Evolutionary conservation across 2,888 invertebrate genomes (phyloP).

Genomic region (Pollenia griseotomentosa): DNA sequence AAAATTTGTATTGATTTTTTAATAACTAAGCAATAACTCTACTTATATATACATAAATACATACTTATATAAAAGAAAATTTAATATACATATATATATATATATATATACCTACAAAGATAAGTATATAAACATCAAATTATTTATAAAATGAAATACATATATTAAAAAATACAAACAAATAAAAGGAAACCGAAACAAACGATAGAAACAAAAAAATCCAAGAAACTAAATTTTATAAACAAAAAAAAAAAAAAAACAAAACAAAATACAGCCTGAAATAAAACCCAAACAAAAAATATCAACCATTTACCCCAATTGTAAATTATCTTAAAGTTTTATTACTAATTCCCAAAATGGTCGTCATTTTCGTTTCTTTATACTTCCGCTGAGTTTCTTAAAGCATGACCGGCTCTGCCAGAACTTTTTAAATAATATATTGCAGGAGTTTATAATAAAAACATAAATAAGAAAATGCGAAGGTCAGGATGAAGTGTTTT

Average conservation of each 20-base stretch:
- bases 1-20: constrained; percentile 81
- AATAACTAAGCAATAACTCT: constrained; percentile 81
- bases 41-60: constrained; percentile 72
- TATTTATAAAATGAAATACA: constrained; percentile 45
- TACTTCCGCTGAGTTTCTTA: constrained; percentile 37
- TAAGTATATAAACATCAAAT: constrained; percentile 27
- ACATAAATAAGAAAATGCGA: background rate
- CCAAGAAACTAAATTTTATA: constrained; percentile 44
- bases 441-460: background rate
- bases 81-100: constrained; percentile 18
- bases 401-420: constrained; percentile 40
- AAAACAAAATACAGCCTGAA: constrained; percentile 36
- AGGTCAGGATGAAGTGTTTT: background rate
- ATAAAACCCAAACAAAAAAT: constrained; percentile 3
- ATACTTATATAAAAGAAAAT: constrained; percentile 55
- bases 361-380: constrained; percentile 45
- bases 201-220: constrained; percentile 24
- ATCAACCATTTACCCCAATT: constrained; percentile 37
- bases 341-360: constrained; percentile 45
- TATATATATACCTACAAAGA: background rate
- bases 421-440: background rate
- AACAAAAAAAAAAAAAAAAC: constrained; percentile 11
- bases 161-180: background rate
- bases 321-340: constrained; percentile 48
- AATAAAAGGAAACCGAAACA: background rate